Evolutionary conservation across 2,113 vertebrate genomes (phyloP), one percentile per base, ranked within the genome.

Genomic region (Syngnathoides biaculeatus): DNA sequence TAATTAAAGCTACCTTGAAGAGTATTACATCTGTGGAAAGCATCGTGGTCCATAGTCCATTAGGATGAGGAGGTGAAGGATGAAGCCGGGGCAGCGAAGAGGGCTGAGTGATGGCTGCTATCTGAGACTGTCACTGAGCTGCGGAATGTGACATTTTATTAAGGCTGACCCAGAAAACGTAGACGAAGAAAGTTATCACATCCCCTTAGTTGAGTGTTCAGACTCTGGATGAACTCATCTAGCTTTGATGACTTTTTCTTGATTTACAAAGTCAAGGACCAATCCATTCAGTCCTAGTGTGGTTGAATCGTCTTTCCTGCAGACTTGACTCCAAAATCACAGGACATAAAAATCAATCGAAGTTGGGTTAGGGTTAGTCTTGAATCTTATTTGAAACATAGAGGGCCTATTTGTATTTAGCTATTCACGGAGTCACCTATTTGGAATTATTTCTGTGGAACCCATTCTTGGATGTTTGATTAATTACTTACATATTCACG

Each of bases 1-100:
- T 89, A 90, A 91, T 92, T 89, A 90, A 80, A 83, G 83, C 74
- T 84, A 87, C 89, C 85, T 89, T 86, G 85, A 88, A 61, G 17
- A 76, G 69, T 73, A 82, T 70, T 52, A 77, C 81, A 89, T 87
- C 85, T 84, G 69, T 82, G 67, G 67, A 83, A 66, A 69, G 59
- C 58, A 78, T 73, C 17, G 65, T 59, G 58, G 26, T 66, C 13
- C 69, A 24, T 72, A 55, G 81, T 82, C 84, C 79, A 79, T 82
- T 81, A 88, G 69, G 72, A 43, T 42, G 62, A 64, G 67, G 70
- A 60, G 47, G 48, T 65, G 61, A 66, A 67, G 66, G 60, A 77
- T 27, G 78, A 55, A 20, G 74, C 67, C 50, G 27, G 79, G 83
- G 72, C 65, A 8, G 63, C 55, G 38, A 27, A 67, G 59, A 68